A percentile compares a stretch with the other conserved stretches of the same genome.
phyloP scores from a whole-genome alignment of 2,113 vertebrate species.

The Dunckerocampus dactyliophorus region DNA sequence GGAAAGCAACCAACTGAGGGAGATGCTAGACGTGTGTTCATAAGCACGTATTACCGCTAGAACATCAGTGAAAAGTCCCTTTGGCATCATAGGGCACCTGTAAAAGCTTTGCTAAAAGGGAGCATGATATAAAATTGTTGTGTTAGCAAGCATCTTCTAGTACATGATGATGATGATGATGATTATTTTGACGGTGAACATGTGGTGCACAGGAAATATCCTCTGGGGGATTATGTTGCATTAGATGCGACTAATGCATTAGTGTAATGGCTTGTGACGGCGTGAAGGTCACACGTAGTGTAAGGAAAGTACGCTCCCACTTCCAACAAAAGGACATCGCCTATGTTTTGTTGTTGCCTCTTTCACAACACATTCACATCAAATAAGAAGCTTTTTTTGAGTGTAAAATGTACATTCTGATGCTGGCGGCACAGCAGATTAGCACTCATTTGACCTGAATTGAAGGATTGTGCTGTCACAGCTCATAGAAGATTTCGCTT shows the following conservation, averaged over 20 bases:
- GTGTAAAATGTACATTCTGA: neutral
- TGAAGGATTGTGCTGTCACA: constrained; percentile 53
- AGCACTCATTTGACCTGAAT: constrained; percentile 61
- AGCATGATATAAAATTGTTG: too few relatives aligned
- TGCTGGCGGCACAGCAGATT: constrained; percentile 51
- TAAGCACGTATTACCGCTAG: too few relatives aligned
- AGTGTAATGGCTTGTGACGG: constrained; percentile 39
- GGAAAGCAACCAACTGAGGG: too few relatives aligned
- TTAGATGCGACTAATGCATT: constrained; percentile 61
- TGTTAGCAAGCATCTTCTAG: too few relatives aligned
- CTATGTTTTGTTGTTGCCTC: constrained; percentile 4
- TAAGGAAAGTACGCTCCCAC: neutral
- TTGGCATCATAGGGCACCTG: too few relatives aligned
- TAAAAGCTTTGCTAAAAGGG: too few relatives aligned
- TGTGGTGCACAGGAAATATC: constrained; percentile 38
- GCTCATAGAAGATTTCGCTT: constrained; percentile 12
- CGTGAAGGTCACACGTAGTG: constrained; percentile 1
- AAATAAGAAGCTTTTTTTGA: neutral
- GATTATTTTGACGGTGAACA: constrained; percentile 20
- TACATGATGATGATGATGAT: too few relatives aligned
- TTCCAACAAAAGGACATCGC: neutral
- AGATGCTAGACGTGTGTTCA: too few relatives aligned
- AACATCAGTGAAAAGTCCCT: too few relatives aligned
- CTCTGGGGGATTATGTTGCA: constrained; percentile 56
- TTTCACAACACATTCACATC: constrained; percentile 38